Evolutionary conservation across 2,888 invertebrate genomes (phyloP).

Genomic region (Mactromeris polynyma): DNA sequence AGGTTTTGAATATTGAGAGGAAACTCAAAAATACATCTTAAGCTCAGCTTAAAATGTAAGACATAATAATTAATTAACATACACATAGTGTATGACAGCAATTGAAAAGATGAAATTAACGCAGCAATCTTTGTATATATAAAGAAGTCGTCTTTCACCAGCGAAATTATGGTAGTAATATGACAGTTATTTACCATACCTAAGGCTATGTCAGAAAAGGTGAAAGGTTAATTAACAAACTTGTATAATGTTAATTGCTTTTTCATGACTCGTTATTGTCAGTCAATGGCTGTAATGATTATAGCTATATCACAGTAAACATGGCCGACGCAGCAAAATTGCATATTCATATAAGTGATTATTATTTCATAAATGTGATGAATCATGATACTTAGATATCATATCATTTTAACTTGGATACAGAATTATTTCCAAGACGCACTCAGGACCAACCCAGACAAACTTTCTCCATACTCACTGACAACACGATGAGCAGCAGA

Average conservation of each 20-base stretch:
- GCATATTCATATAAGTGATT: not conserved
- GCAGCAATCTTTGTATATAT: not conserved
- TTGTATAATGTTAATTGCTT: not conserved
- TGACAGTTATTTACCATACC: slow-evolving; percentile 14
- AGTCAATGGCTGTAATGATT: not conserved
- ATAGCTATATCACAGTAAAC: not conserved
- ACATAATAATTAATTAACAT: too few relatives aligned
- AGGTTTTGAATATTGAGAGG: too few relatives aligned
- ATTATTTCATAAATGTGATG: not conserved
- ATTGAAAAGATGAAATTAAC: not conserved
- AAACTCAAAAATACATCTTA: too few relatives aligned
- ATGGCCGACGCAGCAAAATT: not conserved
- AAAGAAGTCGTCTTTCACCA: not conserved
- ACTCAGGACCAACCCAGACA: too few relatives aligned
- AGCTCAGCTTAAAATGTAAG: too few relatives aligned
- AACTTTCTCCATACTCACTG: too few relatives aligned
- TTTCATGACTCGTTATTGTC: not conserved
- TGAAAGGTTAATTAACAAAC: not conserved
- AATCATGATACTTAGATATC: too few relatives aligned
- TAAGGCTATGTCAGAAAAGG: not conserved
- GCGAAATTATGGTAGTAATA: not conserved
- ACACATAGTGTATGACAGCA: not conserved
- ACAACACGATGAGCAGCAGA: too few relatives aligned
- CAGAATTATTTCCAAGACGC: too few relatives aligned
- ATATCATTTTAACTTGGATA: too few relatives aligned